A percentile compares a stretch with the other conserved stretches of the same genome.
These are phyloP conservation scores for Ophioninae sp. DNA, from an alignment of 2,888 invertebrate species.

Conservation along the genomic window DNA sequence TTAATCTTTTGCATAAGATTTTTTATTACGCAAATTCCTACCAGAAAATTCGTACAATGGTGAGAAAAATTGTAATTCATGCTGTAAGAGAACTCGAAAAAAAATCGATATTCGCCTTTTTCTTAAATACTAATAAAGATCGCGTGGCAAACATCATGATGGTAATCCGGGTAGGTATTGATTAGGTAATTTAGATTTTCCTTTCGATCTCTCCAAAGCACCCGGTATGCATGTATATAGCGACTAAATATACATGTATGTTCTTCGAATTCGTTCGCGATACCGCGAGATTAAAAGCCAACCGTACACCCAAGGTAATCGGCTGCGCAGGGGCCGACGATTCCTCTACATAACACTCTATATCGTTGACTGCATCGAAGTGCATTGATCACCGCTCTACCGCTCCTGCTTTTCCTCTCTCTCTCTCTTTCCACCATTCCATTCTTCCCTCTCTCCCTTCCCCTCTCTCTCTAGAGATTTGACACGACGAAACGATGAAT, in stretches of 20 bases:
- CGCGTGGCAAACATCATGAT: background rate
- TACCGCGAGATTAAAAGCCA: slow-evolving; percentile 60
- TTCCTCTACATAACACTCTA: slow-evolving; percentile 5
- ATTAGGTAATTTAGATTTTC: background rate
- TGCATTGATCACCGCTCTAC: slow-evolving; percentile 24
- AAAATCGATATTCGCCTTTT: background rate
- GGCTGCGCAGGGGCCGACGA: slow-evolving; percentile 36
- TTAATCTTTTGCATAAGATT: too few relatives aligned
- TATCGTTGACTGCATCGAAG: slow-evolving; percentile 44
- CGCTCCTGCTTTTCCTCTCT: background rate
- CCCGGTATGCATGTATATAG: background rate
- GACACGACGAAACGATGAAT: slow-evolving; percentile 39
- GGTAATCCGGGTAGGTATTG: background rate
- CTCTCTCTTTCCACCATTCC: background rate
- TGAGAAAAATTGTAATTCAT: too few relatives aligned
- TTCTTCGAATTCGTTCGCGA: slow-evolving; percentile 29
- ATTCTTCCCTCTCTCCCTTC: background rate
- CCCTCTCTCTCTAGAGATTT: background rate
- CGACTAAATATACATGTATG: slow-evolving; percentile 1
- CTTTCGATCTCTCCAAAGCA: background rate
- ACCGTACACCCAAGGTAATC: slow-evolving; percentile 48
- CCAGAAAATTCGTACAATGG: too few relatives aligned
- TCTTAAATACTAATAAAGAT: background rate
- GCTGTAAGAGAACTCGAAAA: too few relatives aligned
- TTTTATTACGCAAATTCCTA: too few relatives aligned